Evolutionary conservation across 2,888 invertebrate species (phyloP).

Genomic region (Lasioglossum calceatum): DNA sequence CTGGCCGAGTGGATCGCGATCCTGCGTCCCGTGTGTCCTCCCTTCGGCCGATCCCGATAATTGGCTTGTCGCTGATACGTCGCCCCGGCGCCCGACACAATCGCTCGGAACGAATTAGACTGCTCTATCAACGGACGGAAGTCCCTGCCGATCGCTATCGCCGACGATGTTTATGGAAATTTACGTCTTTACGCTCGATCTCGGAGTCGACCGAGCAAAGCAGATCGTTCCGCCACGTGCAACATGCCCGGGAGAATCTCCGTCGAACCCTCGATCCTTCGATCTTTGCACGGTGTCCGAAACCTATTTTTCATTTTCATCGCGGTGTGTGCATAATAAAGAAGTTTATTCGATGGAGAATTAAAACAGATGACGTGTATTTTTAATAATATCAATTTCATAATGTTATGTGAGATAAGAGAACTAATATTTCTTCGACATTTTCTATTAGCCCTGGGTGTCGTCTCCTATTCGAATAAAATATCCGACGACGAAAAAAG

Average conservation of each 20-base stretch:
- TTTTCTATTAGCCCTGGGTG: too few species aligned
- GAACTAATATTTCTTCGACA: too few species aligned
- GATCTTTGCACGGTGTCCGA: background rate
- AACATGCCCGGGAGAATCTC: background rate
- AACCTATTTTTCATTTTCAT: background rate
- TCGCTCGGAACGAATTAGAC: conserved; percentile 18
- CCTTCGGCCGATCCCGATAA: conserved; percentile 6
- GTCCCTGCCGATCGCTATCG: background rate
- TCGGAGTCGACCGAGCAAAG: background rate
- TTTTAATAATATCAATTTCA: background rate
- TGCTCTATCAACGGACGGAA: conserved; percentile 10
- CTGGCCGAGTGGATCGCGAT: background rate
- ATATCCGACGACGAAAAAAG: background rate
- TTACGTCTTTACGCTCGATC: background rate
- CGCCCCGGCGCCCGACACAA: background rate
- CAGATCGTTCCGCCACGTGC: background rate
- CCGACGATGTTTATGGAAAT: background rate
- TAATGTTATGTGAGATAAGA: background rate
- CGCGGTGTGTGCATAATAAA: background rate
- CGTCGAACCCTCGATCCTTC: background rate
- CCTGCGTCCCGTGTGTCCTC: background rate
- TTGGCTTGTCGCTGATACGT: conserved; percentile 11
- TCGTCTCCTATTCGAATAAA: background rate
- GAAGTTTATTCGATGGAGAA: background rate
- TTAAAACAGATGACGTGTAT: background rate